phyloP scores from a whole-genome alignment of 2,113 vertebrate genomes.

The Catharus bicknelli region DNA sequence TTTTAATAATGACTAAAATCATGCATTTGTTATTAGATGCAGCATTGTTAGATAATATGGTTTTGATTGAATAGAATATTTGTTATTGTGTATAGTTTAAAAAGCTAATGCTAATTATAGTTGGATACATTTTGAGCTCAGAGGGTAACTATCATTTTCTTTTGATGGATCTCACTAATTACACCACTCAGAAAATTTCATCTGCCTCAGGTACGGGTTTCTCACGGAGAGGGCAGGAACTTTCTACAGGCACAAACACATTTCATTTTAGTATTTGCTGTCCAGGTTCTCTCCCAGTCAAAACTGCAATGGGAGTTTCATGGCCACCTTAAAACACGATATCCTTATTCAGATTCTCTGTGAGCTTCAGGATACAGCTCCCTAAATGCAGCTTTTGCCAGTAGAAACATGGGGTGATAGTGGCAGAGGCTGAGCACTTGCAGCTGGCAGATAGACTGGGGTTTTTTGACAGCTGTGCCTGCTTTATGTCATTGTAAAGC shows the following conservation, averaged over 20 bases:
- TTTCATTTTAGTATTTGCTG: not conserved
- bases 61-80: not conserved
- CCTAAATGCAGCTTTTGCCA: not conserved
- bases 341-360: not conserved
- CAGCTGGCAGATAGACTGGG: not conserved
- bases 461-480: not conserved
- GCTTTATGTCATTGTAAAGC: not conserved
- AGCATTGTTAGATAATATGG: not conserved
- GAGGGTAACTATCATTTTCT: not conserved
- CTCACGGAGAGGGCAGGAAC: not conserved
- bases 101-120: not conserved
- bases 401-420: not conserved
- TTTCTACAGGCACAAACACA: accelerated
- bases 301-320: not conserved
- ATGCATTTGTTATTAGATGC: not conserved
- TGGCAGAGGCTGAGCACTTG: not conserved
- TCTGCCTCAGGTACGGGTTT: not conserved
- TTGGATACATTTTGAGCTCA: not conserved
- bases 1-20: not conserved
- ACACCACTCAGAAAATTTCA: not conserved
- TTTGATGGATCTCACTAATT: not conserved
- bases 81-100: not conserved
- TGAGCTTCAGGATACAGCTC: not conserved
- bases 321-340: not conserved
- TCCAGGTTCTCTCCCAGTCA: not conserved